phyloP scores from a whole-genome alignment of 2,888 invertebrate genomes.

The Selenia dentaria region DNA sequence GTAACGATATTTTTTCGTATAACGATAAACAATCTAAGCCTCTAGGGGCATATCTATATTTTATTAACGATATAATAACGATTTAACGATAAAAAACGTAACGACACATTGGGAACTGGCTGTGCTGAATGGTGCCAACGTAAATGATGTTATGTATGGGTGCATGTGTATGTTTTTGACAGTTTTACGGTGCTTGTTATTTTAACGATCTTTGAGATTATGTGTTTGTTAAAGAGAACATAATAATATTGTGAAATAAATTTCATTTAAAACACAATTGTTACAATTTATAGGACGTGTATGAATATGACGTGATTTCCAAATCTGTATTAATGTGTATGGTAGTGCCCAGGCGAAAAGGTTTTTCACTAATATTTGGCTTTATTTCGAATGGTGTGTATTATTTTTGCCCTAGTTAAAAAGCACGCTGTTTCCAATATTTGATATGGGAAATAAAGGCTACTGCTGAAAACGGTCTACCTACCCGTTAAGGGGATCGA shows the following conservation, averaged over 20 bases:
- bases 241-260: slow-evolving; percentile 15
- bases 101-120: no score
- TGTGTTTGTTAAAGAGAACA: slow-evolving; percentile 25
- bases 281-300: slow-evolving; percentile 18
- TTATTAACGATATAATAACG: no score
- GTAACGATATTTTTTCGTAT: no score
- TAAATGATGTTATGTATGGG: slow-evolving; percentile 43
- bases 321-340: slow-evolving; percentile 35
- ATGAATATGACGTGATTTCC: slow-evolving; percentile 29
- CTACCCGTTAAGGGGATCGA: no score
- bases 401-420: slow-evolving; percentile 28
- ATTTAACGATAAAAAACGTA: no score
- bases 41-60: no score
- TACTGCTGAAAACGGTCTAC: no score
- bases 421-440: no score
- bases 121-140: slow-evolving; percentile 65
- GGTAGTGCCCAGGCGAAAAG: slow-evolving; percentile 34
- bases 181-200: slow-evolving; percentile 44
- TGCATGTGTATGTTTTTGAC: slow-evolving; percentile 38
- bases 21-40: no score
- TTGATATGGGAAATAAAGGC: no score
- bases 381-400: slow-evolving; percentile 31
- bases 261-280: slow-evolving; percentile 25
- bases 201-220: slow-evolving; percentile 49
- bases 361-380: slow-evolving; percentile 38